Conservation (phyloP, 2,888 invertebrate species). For the Dorcus hopei region DNA sequence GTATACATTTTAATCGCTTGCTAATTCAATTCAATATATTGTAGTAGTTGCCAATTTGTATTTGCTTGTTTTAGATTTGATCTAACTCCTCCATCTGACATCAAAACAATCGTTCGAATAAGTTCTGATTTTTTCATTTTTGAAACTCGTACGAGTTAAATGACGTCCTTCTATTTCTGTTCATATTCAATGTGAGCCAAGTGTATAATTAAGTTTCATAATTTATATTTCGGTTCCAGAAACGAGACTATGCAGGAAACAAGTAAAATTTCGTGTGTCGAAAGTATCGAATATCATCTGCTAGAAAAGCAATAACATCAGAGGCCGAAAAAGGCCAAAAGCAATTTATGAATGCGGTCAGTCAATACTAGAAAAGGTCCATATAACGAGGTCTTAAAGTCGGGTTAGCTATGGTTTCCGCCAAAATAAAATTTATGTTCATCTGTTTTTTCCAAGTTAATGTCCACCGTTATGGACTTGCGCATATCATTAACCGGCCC, state of each 20-base stretch:
- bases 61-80: no score
- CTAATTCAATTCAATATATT: no score
- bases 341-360: constrained; percentile 30
- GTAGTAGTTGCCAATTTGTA: no score
- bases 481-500: constrained; percentile 26
- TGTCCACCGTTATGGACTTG: constrained; percentile 28
- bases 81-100: no score
- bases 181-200: no score
- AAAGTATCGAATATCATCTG: constrained; percentile 28
- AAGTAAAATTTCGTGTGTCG: constrained; percentile 16
- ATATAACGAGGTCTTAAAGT: constrained; percentile 29
- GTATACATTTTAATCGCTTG: no score
- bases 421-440: constrained; percentile 32
- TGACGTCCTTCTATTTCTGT: no score
- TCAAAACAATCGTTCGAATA: no score
- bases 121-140: no score
- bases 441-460: constrained; percentile 26
- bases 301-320: constrained; percentile 28
- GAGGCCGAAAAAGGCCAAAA: constrained; percentile 27
- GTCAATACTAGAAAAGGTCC: constrained; percentile 28
- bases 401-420: constrained; percentile 28
- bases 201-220: background rate
- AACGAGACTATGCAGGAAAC: constrained; percentile 12
- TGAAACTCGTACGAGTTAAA: no score
- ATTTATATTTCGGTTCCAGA: constrained; percentile 12